phyloP scores from a whole-genome alignment of 1,140 invertebrate species.

The Colletes gigas region DNA sequence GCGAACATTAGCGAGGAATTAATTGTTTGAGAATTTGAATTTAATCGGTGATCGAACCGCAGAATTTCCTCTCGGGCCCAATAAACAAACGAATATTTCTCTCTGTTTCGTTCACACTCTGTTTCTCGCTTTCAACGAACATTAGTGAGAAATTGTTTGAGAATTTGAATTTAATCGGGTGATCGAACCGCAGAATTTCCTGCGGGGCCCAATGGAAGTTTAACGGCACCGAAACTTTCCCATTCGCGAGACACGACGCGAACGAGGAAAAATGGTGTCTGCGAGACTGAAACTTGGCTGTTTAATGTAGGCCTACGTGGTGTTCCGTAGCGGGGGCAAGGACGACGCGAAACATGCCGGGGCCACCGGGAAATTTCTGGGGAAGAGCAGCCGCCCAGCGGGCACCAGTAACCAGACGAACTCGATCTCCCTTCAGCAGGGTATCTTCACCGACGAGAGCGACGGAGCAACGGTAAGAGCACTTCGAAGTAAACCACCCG shows the following conservation, averaged over 20 bases:
- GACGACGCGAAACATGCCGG: constrained; percentile 85
- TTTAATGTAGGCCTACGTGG: constrained; percentile 85
- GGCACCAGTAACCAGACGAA: constrained; percentile 77
- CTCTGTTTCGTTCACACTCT: too few species aligned
- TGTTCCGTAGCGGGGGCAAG: constrained; percentile 86
- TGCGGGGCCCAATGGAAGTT: too few species aligned
- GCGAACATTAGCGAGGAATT: too few species aligned
- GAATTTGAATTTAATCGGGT: too few species aligned
- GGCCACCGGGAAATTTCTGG: constrained; percentile 85
- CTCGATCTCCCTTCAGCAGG: constrained; percentile 83
- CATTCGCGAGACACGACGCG: background rate
- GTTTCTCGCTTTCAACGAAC: too few species aligned
- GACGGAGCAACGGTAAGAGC: constrained; percentile 79
- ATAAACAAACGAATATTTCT: too few species aligned
- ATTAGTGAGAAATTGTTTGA: too few species aligned
- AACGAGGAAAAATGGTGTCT: background rate
- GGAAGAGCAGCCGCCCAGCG: constrained; percentile 80
- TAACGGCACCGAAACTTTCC: background rate
- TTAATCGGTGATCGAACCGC: too few species aligned
- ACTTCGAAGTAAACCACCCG: background rate
- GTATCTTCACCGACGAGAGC: constrained; percentile 86
- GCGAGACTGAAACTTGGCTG: constrained; percentile 24
- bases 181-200: too few species aligned
- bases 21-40: too few species aligned
- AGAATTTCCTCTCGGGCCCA: too few species aligned